Percentiles rank a stretch among this genome's conserved stretches.
Conservation (phyloP, 2,113 vertebrate species). For the Colaptes auratus region DNA sequence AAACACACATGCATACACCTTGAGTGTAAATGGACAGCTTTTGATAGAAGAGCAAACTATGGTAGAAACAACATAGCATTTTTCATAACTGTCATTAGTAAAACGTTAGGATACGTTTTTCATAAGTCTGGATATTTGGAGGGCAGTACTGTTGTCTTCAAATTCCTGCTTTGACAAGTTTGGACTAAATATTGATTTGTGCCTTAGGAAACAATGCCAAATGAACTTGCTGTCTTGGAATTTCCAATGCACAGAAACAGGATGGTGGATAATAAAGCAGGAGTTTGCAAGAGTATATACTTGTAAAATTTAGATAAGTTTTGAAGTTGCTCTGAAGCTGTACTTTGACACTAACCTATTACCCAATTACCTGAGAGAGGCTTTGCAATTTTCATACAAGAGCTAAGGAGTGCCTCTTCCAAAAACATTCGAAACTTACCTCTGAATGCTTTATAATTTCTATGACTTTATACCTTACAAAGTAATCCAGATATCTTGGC, state of each 20-base stretch:
- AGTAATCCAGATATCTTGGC: not conserved
- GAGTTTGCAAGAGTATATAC: not conserved
- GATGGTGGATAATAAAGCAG: not conserved
- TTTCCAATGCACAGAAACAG: not conserved
- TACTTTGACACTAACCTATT: not conserved
- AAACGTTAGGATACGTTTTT: not conserved
- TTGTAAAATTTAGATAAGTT: not conserved
- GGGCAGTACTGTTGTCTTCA: not conserved
- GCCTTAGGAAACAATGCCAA: not conserved
- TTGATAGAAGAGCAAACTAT: not conserved
- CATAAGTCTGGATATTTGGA: not conserved
- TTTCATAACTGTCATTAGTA: not conserved
- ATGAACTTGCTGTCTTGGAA: not conserved
- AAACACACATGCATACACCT: not conserved
- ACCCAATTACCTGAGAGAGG: not conserved
- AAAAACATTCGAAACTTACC: not conserved
- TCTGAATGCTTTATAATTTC: not conserved
- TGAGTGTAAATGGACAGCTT: not conserved
- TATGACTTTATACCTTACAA: not conserved
- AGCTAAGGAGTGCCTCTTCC: not conserved
- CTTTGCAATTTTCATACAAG: not conserved
- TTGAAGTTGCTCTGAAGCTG: not conserved
- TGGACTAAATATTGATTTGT: not conserved
- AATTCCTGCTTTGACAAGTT: conserved; percentile 2
- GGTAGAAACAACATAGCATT: not conserved